Evolutionary conservation across 2,888 invertebrate genomes (phyloP).

Genomic region (Drosophila basisetae): DNA sequence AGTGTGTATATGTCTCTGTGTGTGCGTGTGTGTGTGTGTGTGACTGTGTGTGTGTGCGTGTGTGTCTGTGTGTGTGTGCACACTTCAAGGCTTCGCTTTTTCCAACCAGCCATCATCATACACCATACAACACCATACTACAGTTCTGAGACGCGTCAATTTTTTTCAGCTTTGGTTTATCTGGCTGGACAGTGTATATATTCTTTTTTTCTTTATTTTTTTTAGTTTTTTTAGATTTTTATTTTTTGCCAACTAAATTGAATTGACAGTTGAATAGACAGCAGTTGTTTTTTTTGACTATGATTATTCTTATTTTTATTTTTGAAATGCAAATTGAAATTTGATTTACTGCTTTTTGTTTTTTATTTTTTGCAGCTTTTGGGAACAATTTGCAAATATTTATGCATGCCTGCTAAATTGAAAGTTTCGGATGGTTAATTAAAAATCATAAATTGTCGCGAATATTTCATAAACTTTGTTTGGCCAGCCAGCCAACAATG

Average conservation of each 20-base stretch:
- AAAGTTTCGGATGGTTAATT: constrained; percentile 67
- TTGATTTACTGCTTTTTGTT: constrained; percentile 12
- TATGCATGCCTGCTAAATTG: constrained; percentile 37
- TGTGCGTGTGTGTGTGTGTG: background rate
- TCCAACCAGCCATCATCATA: constrained; percentile 7
- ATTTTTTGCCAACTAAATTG: constrained; percentile 52
- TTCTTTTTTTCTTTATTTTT: background rate
- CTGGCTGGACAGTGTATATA: constrained; percentile 21
- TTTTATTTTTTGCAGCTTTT: constrained; percentile 23
- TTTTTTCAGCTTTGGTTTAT: constrained; percentile 40
- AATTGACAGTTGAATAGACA: constrained; percentile 71
- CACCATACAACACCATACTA: constrained; percentile 1
- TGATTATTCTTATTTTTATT: background rate
- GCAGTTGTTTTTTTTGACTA: background rate
- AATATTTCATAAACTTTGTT: constrained; percentile 46
- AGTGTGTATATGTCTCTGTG: constrained; percentile 12
- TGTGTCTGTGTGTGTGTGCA: constrained; percentile 26
- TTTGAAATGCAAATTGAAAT: constrained; percentile 1
- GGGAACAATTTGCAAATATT: constrained; percentile 71
- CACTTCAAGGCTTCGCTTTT: constrained; percentile 70
- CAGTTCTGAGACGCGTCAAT: constrained; percentile 30
- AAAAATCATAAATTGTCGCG: constrained; percentile 76
- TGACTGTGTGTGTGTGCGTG: constrained; percentile 17
- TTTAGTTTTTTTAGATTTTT: constrained; percentile 15
- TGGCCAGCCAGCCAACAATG: constrained; percentile 2